Conservation (phyloP, 2,113 vertebrate species). For the Seriola rivoliana region DNA sequence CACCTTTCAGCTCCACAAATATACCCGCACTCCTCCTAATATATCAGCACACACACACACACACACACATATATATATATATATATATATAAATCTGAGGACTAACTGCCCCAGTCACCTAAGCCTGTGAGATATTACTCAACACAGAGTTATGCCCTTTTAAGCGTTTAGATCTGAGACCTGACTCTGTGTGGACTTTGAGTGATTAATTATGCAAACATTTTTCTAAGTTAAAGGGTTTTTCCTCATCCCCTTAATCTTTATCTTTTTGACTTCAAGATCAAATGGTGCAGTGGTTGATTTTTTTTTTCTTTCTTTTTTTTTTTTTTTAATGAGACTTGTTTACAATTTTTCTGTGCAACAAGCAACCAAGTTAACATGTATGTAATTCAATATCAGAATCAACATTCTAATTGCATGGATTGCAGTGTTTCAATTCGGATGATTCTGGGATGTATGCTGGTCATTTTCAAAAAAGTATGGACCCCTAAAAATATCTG, state of each 20-base stretch:
- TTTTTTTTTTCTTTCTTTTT: background rate
- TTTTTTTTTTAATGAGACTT: background rate
- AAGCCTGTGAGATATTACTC: conserved; percentile 8
- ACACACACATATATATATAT: background rate
- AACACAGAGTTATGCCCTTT: conserved; percentile 38
- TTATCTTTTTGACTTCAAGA: conserved; percentile 21
- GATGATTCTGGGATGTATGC: background rate
- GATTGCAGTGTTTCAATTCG: background rate
- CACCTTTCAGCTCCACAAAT: background rate
- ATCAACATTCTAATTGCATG: conserved; percentile 9
- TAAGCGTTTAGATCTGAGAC: conserved; percentile 42
- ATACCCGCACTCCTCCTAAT: background rate
- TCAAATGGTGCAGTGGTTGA: conserved; percentile 13
- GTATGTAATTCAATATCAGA: background rate
- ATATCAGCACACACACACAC: background rate
- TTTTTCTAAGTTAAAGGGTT: background rate
- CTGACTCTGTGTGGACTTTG: conserved; percentile 30
- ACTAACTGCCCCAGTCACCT: background rate
- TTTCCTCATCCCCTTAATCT: conserved; percentile 28
- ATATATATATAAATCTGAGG: background rate
- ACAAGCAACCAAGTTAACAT: background rate
- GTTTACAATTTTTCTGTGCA: background rate
- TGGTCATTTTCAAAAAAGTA: background rate
- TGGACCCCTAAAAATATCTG: background rate
- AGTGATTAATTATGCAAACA: conserved; percentile 52